A percentile compares a stretch with the other conserved stretches of the same genome.
These are phyloP conservation scores for Drosophila borealis DNA, from an alignment of 2,888 invertebrate species.

Conservation along the genomic window DNA sequence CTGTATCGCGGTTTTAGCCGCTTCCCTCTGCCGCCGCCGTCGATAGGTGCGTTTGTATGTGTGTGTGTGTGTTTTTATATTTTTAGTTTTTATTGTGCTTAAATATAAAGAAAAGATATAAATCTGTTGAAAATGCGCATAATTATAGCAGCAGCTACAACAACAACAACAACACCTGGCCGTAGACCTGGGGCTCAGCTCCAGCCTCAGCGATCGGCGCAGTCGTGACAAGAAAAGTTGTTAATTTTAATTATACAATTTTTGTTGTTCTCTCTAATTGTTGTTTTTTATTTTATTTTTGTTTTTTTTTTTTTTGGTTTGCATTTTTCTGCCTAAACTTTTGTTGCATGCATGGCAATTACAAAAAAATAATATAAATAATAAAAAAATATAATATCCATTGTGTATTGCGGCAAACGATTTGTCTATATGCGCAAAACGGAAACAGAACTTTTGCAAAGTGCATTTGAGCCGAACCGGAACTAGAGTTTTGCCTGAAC, in stretches of 20 bases:
- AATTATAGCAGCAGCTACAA: constrained; percentile 54
- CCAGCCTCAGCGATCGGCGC: constrained; percentile 40
- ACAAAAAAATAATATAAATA: constrained; percentile 7
- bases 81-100: constrained; percentile 65
- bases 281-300: constrained; percentile 28
- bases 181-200: constrained; percentile 32
- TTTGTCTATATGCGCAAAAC: neutral
- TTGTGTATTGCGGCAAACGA: neutral
- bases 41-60: constrained; percentile 49
- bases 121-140: constrained; percentile 77
- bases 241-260: constrained; percentile 76
- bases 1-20: constrained; percentile 36
- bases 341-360: constrained; percentile 54
- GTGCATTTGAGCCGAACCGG: too few relatives aligned
- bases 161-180: constrained; percentile 51
- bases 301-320: constrained; percentile 25
- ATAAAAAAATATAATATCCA: neutral
- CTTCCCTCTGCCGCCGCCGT: constrained; percentile 2
- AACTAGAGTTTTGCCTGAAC: too few relatives aligned
- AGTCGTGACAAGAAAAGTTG: constrained; percentile 81
- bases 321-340: constrained; percentile 41
- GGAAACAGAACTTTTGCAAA: neutral
- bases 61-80: constrained; percentile 27
- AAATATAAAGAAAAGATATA: constrained; percentile 69
- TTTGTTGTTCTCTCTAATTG: constrained; percentile 26